phyloP scores from a whole-genome alignment of 2,797 vertebrate genomes.

The Rachycentron canadum region DNA sequence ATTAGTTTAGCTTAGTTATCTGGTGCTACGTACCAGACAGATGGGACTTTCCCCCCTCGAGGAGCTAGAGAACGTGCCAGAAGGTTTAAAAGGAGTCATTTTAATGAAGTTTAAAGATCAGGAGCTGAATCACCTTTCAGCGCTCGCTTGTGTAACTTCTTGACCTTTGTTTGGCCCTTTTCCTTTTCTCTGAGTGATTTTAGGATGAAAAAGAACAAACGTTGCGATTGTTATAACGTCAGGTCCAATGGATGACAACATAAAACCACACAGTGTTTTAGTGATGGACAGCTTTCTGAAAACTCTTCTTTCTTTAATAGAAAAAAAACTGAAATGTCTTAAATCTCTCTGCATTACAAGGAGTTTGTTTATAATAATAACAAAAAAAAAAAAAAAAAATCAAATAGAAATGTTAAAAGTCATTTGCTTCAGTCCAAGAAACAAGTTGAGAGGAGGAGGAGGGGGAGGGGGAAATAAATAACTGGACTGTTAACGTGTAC shows the following conservation, averaged over 20 bases:
- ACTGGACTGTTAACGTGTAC: constrained; percentile 59
- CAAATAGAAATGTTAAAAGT: constrained; percentile 50
- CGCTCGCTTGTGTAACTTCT: not conserved
- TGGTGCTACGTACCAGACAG: constrained; percentile 15
- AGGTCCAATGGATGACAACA: not conserved
- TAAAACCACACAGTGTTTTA: not conserved
- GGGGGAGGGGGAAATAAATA: constrained; percentile 70
- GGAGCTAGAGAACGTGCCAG: not conserved
- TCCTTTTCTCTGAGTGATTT: not conserved
- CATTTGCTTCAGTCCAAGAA: constrained; percentile 56
- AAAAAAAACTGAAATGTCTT: constrained; percentile 42
- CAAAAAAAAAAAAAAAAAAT: constrained; percentile 49
- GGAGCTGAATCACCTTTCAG: not conserved
- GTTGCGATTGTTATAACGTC: not conserved
- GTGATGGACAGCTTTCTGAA: not conserved
- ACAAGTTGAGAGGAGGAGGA: constrained; percentile 24
- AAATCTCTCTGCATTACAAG: constrained; percentile 62
- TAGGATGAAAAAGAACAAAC: not conserved
- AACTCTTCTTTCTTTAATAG: constrained; percentile 45
- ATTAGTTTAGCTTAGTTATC: constrained; percentile 32
- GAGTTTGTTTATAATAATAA: constrained; percentile 32
- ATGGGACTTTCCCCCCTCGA: constrained; percentile 24
- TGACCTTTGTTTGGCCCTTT: constrained; percentile 1
- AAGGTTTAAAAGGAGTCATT: not conserved
- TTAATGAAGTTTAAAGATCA: constrained; percentile 8